Evolutionary conservation across 2,113 vertebrate species (phyloP), one percentile per base, ranked within the genome.

Genomic region (Semicossyphus pulcher): DNA sequence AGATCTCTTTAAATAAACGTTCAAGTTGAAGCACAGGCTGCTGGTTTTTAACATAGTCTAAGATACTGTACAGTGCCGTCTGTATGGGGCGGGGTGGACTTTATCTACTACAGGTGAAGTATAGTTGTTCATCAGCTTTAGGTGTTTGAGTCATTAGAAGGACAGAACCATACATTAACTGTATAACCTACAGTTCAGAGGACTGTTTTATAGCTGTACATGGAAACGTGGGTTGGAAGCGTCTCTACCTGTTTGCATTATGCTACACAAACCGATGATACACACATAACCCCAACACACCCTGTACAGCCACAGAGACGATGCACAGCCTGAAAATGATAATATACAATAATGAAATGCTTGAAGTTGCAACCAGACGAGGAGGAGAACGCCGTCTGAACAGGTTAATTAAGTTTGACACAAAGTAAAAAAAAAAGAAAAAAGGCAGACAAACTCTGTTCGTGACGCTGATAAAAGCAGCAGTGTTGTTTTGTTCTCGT

Each of bases 1-100:
- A 59, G 47, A 83, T 88, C 82, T 90, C 86, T 72, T 90, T 93
- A 93, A 93, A 93, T 95, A 93, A 94, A 95, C 83, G 72, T 92
- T 95, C 92, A 92, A 93, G 90, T 93, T 92, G 91, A 95, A 93
- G 74, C 91, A 90, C 91, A 91, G 92, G 91, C 86, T 94, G 94
- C 89, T 94, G 94, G 92, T 92, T 92, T 90, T 93, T 92, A 85
- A 87, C 78, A 48, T 82, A 14, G 66, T 84, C 79, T 84, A 81
- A 49, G 76, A 84, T 87, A 86, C 76, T 87, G 83, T 78, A 88
- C 78, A 90, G 85, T 80, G 67, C 47, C 54, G 39, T 80, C 68
- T 86, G 76, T 41, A 66, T 4, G 72, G 63, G 76, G 78, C 9
- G 66, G 57, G 36, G 58, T 7, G 47, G 49, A 56, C 21, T 26